Percentiles rank a stretch among this genome's conserved stretches.
phyloP scores from a whole-genome alignment of 2,113 vertebrate genomes.

The Anthoscopus minutus region DNA sequence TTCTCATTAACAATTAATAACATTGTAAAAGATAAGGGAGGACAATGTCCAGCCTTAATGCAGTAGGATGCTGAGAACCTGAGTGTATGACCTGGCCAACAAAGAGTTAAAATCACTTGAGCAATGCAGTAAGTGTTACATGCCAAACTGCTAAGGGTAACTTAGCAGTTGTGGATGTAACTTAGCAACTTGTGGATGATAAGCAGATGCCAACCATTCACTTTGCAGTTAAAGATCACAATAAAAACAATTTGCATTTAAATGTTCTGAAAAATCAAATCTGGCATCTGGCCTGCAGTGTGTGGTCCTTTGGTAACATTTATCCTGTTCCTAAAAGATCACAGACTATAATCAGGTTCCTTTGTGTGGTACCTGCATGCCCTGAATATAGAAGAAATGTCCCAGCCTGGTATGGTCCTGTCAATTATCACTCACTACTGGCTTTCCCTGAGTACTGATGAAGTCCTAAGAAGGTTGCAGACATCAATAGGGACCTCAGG shows the following conservation, averaged over 20 bases:
- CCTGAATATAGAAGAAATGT: background rate
- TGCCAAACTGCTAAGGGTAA: background rate
- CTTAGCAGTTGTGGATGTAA: too few species aligned
- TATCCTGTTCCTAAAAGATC: background rate
- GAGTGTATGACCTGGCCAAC: background rate
- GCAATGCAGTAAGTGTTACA: background rate
- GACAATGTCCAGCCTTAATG: background rate
- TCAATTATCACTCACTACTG: background rate
- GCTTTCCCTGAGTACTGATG: background rate
- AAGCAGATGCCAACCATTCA: background rate
- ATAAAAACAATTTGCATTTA: background rate
- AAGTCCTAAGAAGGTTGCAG: background rate
- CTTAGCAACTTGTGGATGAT: too few species aligned
- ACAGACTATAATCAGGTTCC: background rate
- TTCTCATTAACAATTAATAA: background rate
- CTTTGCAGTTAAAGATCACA: background rate
- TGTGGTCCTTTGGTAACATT: background rate
- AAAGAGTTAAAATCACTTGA: background rate
- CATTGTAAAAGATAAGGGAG: background rate
- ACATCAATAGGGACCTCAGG: background rate
- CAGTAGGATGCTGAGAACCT: background rate
- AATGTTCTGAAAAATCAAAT: background rate
- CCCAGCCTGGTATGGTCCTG: background rate
- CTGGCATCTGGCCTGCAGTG: rapidly evolving
- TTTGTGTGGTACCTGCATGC: background rate